Conservation (phyloP, 2,113 vertebrate genomes). For the Thunnus thynnus region DNA sequence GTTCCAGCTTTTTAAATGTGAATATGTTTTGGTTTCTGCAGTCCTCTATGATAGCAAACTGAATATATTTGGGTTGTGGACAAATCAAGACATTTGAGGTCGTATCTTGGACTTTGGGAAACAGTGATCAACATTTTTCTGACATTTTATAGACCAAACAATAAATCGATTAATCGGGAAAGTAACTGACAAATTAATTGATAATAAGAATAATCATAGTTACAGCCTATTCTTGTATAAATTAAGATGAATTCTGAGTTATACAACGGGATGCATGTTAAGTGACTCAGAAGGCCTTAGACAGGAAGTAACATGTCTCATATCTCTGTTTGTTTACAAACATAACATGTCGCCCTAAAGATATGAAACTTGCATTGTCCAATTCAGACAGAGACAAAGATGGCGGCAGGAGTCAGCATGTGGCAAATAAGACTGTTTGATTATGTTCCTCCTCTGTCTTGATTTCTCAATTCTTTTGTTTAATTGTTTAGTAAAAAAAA, state of each 20-base stretch:
- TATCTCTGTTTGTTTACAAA: slow-evolving; percentile 10
- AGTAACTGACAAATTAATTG: too few relatives aligned
- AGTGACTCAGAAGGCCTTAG: not conserved
- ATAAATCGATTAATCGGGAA: too few relatives aligned
- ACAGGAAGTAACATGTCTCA: slow-evolving; percentile 3
- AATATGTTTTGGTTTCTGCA: too few relatives aligned
- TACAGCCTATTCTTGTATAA: not conserved
- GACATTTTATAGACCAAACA: too few relatives aligned
- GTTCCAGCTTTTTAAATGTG: too few relatives aligned
- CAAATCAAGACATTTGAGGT: too few relatives aligned
- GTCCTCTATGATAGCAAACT: too few relatives aligned
- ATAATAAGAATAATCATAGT: too few relatives aligned
- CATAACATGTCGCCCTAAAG: not conserved
- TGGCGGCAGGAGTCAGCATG: not conserved
- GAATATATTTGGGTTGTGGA: too few relatives aligned
- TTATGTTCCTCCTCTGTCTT: not conserved
- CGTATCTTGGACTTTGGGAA: too few relatives aligned
- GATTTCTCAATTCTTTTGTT: too few relatives aligned
- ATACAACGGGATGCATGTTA: not conserved
- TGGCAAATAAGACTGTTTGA: not conserved
- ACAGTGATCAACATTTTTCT: too few relatives aligned
- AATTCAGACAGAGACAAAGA: not conserved
- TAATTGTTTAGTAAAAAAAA: not conserved
- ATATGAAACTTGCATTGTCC: not conserved
- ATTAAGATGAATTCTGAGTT: not conserved